Conservation (phyloP, 2,113 vertebrate species). For the Nesoenas mayeri region DNA sequence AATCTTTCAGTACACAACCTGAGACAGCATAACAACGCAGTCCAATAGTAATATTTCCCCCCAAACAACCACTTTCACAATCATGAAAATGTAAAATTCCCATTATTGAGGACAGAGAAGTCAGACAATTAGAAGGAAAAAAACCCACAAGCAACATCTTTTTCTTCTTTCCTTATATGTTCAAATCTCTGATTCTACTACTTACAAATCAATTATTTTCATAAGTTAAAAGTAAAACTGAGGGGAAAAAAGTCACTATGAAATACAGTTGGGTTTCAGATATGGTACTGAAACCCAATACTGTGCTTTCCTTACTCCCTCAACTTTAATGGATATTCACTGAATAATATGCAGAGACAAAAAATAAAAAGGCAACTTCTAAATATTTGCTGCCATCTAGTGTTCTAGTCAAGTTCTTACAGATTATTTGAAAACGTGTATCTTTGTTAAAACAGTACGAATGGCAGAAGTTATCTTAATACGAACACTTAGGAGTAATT, state of each 20-base stretch:
- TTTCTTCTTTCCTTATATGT: background rate
- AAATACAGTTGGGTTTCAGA: background rate
- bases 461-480: background rate
- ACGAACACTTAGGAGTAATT: background rate
- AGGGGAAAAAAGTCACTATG: background rate
- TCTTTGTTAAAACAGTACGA: background rate
- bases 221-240: background rate
- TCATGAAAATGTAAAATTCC: background rate
- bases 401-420: background rate
- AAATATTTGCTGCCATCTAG: constrained; percentile 78
- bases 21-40: background rate
- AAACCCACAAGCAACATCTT: accelerated
- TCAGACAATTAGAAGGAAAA: background rate
- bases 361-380: constrained; percentile 10
- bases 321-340: background rate
- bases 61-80: background rate
- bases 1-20: background rate
- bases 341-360: constrained; percentile 63
- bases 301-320: background rate
- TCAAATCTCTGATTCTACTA: background rate
- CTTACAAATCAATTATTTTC: background rate
- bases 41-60: background rate
- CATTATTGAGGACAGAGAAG: background rate
- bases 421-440: background rate
- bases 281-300: background rate